Evolutionary conservation across 2,797 vertebrate species (phyloP), one percentile per base, ranked within the genome.

Genomic region (Pampus argenteus): DNA sequence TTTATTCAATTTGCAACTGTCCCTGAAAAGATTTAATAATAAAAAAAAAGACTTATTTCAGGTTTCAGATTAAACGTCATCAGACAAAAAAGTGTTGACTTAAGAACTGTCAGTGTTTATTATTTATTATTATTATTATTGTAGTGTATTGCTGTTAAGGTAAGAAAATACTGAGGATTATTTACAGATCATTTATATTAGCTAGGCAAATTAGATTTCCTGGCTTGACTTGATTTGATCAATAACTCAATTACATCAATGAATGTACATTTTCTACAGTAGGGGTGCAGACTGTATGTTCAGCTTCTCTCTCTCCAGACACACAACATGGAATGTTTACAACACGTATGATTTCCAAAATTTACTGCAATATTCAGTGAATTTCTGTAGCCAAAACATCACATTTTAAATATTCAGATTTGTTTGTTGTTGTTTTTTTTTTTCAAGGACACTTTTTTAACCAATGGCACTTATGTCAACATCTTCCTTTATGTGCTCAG

Each of bases 321-420:
- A 91, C 89, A 91, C 77, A 82, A 76, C 90, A 84, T 95, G 96
- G 96, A 97, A 97, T 97, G 96, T 96, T 96, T 92, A 86, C 92
- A 90, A 93, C 86, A 66, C 79, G 90, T 95, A 79, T 44, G 38
- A 75, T 90, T 91, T 81, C 61, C 77, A 56, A 78, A 75, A 77
- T 57, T 36, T 54, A 34, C 52, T n/a, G 57, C 42, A 57, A 44
- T 66, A 62, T 69, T 76, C 58, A 50, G 59, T 58, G 25, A 59
- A 31, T 75, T 73, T 71, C 6, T 65, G 51, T 44, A 47, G 61
- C 64, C 65, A 51, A 73, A 81, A 60, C 47, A 49, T 71, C 64
- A 66, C 65, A 59, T 74, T 74, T 71, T 6, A 34, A 34, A 65
- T 57, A 48, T 52, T 57, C 4, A n/a, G n/a, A n/a, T n/a, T n/a